Evolutionary conservation across 2,113 vertebrate genomes (phyloP), one percentile per base, ranked within the genome.

Genomic region (Saccopteryx bilineata): DNA sequence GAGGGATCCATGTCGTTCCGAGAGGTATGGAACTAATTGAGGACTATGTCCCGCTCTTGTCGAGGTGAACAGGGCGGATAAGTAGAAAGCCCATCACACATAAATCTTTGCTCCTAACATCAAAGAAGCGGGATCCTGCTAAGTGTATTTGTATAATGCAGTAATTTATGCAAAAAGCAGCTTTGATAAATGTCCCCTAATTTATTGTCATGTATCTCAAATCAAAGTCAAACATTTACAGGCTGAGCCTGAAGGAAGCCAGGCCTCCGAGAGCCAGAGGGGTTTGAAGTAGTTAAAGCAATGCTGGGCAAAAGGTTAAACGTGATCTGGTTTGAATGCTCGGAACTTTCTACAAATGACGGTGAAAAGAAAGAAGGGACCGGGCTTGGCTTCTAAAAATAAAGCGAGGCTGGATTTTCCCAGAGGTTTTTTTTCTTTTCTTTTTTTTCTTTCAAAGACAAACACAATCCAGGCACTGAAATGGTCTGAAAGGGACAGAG

Each of bases 151-250:
- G 98, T 98, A 99, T 98, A 98, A 98, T 94, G 97, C 98, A 97
- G 98, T 99, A 99, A 99, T 99, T 99, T 99, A 99, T 99, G 99
- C 99, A 99, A 98, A 99, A 99, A 99, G 98, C 98, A 98, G 98
- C 98, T 98, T 99, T 99, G 99, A 99, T 99, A 98, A 99, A 99
- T 99, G 99, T 97, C 98, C 97, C 98, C 99, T 99, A 99, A 99
- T 99, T 99, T 99, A 99, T 99, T 99, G 99, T 99, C 99, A 99
- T 99, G 98, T 99, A 99, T 99, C 98, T 99, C 98, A 99, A 99
- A 99, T 99, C 99, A 99, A 99, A 99, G 99, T 98, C 98, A 98
- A 99, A 99, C 98, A 98, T 99, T 99, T 99, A 99, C 98, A 99
- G 98, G 98, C 98, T 99, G 99, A 98, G 98, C 87, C 98, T 99